Evolutionary conservation across 1,140 invertebrate genomes (phyloP).

Genomic region (Pseudomyrmex dendroicus): DNA sequence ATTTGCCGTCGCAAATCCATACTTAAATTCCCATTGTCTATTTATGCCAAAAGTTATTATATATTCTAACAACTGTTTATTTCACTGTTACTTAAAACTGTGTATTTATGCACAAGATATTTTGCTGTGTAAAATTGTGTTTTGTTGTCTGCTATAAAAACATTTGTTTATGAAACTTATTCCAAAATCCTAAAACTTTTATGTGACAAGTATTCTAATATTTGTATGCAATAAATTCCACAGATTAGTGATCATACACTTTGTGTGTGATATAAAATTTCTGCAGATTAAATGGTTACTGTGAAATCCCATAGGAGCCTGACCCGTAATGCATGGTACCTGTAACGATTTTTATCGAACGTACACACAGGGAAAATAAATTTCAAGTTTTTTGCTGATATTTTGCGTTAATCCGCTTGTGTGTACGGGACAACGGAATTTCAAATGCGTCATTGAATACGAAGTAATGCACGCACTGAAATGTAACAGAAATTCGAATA

Average conservation of each 20-base stretch:
- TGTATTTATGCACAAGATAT: not conserved
- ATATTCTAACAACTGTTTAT: constrained; percentile 8
- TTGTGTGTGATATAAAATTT: not conserved
- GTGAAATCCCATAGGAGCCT: not conserved
- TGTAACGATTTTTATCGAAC: constrained; percentile 43
- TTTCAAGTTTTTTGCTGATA: not conserved
- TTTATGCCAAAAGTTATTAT: not conserved
- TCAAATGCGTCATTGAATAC: constrained; percentile 22
- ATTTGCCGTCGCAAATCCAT: constrained; percentile 31
- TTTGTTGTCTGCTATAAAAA: constrained; percentile 6
- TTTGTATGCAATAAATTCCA: not conserved
- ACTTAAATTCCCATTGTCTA: constrained; percentile 2
- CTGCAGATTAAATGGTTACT: not conserved
- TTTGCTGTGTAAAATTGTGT: not conserved
- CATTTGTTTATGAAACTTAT: not conserved
- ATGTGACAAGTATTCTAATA: constrained; percentile 2
- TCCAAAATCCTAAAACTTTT: not conserved
- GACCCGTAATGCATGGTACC: not conserved
- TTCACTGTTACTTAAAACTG: not conserved
- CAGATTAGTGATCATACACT: not conserved
- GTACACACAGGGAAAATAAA: constrained; percentile 17
- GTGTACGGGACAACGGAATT: constrained; percentile 7
- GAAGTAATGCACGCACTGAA: constrained; percentile 33
- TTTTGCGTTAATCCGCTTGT: constrained; percentile 25
- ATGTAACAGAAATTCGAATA: constrained; percentile 34